Evolutionary conservation across 2,113 vertebrate species (phyloP), one percentile per base, ranked within the genome.

Genomic region (Callionymus lyra): DNA sequence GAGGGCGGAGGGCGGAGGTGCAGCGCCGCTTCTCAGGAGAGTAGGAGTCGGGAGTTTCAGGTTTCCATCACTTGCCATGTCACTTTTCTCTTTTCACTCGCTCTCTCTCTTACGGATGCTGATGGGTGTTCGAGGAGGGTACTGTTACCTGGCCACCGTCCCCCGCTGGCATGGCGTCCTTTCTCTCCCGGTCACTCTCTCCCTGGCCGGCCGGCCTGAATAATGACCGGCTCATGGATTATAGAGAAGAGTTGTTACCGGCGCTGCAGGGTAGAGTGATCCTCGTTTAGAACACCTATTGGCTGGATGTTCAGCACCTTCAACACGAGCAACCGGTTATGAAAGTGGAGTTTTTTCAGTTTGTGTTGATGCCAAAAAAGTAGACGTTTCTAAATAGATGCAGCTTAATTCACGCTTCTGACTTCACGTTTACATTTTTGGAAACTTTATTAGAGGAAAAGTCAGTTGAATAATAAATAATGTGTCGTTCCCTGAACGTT

Each of bases 81-180:
- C 64, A 65, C 59, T 60, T 67, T 71, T 68, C 56, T 66, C 42
- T 59, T 46, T 36, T 58, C 57, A 53, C 44, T 3, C 53, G 36
- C 60, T 13, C 44, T 36, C 43, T 50, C 68, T 31, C 45, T 53
- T 61, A 45, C 57, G 53, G 65, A 49, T 36, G 52, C 65, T 54
- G 67, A 59, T 51, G 52, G 69, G 69, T 64, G 77, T 62, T 63
- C 41, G 63, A 50, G 59, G 52, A 62, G 62, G 68, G 70, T 85
- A 66, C 53, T 40, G 70, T 84, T 84, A 82, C 81, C 63, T 46
- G 50, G 44, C 67, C 65, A 50, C 43, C 38, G 44, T 59, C 61
- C 59, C 70, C 58, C 42, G 58, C 64, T 40, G 69, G 3, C 60
- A 43, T 47, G 3, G 21, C 58, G 54, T 44, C 35, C 49, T 63